Evolutionary conservation across 2,888 invertebrate genomes (phyloP).

Genomic region (Trissoscelio sp.): DNA sequence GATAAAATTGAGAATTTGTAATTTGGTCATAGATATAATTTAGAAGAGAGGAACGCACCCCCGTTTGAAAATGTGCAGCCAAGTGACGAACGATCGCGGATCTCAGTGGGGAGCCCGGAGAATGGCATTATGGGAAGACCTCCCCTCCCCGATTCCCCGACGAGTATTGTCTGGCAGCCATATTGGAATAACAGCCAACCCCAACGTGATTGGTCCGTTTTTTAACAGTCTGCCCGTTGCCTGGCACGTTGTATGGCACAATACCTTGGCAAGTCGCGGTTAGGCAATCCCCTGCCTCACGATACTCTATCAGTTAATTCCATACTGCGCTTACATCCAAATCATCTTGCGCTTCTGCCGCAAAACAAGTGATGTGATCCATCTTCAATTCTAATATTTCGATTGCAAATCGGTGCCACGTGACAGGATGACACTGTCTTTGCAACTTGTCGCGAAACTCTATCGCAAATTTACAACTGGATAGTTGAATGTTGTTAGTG

Average conservation of each 20-base stretch:
- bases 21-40: not conserved
- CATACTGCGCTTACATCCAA: constrained; percentile 77
- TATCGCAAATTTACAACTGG: not conserved
- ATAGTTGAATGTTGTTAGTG: constrained; percentile 5
- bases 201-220: constrained; percentile 81
- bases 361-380: constrained; percentile 68
- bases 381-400: constrained; percentile 30
- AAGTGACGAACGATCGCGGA: constrained; percentile 72
- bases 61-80: constrained; percentile 70
- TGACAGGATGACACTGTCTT: not conserved
- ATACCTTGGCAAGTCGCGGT: constrained; percentile 74
- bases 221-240: constrained; percentile 76
- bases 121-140: constrained; percentile 81
- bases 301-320: constrained; percentile 82
- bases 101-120: constrained; percentile 80
- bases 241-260: constrained; percentile 74
- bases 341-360: constrained; percentile 74
- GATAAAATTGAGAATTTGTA: not conserved
- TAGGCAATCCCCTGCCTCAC: constrained; percentile 79
- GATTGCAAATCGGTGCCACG: constrained; percentile 9
- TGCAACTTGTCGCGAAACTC: not conserved
- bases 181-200: constrained; percentile 81
- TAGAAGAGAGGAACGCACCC: constrained; percentile 64
- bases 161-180: constrained; percentile 82
- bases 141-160: constrained; percentile 73